Base-by-base conservation (phyloP, 2,797 vertebrate species). In the Picus viridis region DNA sequence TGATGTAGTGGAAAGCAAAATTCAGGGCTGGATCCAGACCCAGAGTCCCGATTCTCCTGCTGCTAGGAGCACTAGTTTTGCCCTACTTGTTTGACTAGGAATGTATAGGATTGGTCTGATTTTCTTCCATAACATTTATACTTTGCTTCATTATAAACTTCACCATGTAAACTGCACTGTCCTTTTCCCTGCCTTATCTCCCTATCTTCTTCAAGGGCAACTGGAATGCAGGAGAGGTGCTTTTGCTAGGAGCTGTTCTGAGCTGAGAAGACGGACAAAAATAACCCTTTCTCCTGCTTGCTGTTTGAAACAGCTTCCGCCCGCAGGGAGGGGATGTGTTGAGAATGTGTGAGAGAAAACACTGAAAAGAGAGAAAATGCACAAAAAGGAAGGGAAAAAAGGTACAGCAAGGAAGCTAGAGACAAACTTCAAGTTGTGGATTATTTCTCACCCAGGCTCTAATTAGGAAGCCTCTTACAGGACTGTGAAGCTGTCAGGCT, bases 391-490 rank as follows among this genome's bases (percentile, higher is more conserved):
- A 62, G 57, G 41, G 7, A 2, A 4, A 23, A 45, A 77, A 82
- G 58, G 86, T 86, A 75, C 71, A 82, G 88, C 91, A 68, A 88
- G 89, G 88, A 94, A 95, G 84, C 70, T 62, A 76, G 79, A 92
- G 82, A 88, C 90, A 94, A 93, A 94, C 71, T 92, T 94, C 67
- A 41, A 79, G 81, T 70, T 83, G 93, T 87, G 83, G 89, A 91
- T 94, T 93, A 67, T 94, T 94, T 96, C 94, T 95, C 94, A 94
- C 90, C 81, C 79, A 95, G 88, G 77, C 56, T 96, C 93, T 97
- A 96, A 97, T 96, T 96, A 96, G 92, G 89, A 95, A 96, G 93
- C 81, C 89, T 94, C 86, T 93, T 91, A 32, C 12, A 86, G 86
- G 92, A 84, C 92, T 88, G 95, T 87, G 96, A 95, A 95, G 74